A percentile compares a stretch with the other conserved stretches of the same genome.
phyloP scores from a whole-genome alignment of 2,888 invertebrate species.

The Sialis lutaria region DNA sequence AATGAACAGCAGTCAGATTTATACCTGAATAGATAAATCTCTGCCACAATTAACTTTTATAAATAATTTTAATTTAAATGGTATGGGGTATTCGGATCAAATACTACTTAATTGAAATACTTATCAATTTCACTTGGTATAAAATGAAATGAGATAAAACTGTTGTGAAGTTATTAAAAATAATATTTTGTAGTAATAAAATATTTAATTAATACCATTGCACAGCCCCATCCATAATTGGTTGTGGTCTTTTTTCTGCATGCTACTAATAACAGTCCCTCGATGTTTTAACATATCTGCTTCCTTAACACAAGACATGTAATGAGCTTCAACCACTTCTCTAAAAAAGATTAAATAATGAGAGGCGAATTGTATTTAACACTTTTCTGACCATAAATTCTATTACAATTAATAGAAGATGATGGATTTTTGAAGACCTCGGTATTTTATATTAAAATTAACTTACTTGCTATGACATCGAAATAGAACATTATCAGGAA shows the following conservation, averaged over 20 bases:
- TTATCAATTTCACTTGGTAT: not conserved
- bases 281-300: conserved; percentile 96
- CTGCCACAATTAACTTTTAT: too few relatives aligned
- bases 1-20: too few relatives aligned
- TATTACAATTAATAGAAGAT: conserved; percentile 8
- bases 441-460: not conserved
- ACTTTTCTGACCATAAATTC: not conserved
- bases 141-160: not conserved
- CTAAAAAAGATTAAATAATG: conserved; percentile 27
- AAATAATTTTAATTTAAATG: too few relatives aligned
- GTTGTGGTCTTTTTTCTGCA: conserved; percentile 94
- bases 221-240: conserved; percentile 88
- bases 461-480: conserved; percentile 67
- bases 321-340: conserved; percentile 84
- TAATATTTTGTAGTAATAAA: too few relatives aligned
- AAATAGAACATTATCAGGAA: conserved; percentile 78
- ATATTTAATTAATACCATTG: conserved; percentile 45
- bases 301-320: conserved; percentile 91
- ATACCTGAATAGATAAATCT: too few relatives aligned
- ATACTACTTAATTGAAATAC: not conserved
- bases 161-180: too few relatives aligned
- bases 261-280: conserved; percentile 71
- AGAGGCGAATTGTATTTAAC: not conserved
- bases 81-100: too few relatives aligned
- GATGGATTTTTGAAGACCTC: not conserved